These are phyloP conservation scores for Nasonia giraulti DNA, from an alignment of 1,140 invertebrate genomes.

Conservation along the genomic window DNA sequence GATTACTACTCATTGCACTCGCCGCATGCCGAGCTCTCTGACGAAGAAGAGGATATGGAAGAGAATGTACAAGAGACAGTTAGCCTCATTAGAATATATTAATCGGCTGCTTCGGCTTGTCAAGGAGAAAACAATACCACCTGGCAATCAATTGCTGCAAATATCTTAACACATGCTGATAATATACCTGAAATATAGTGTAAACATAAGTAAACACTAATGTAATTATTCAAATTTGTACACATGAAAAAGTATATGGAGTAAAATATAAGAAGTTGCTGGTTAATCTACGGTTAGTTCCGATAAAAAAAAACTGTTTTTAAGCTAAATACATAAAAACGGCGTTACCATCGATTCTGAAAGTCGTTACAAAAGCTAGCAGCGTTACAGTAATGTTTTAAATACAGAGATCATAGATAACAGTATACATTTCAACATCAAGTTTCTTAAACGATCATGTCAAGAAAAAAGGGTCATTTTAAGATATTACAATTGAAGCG, in stretches of 20 bases:
- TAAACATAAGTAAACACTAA: conserved; percentile 38
- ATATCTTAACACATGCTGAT: conserved; percentile 34
- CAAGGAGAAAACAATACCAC: conserved; percentile 20
- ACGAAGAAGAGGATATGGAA: conserved; percentile 44
- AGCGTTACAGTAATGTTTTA: conserved; percentile 42
- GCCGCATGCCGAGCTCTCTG: conserved; percentile 37
- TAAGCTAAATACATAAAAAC: conserved; percentile 33
- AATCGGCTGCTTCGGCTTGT: conserved; percentile 18
- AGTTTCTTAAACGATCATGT: conserved; percentile 46
- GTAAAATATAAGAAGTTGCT: conserved; percentile 43
- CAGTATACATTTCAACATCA: conserved; percentile 35
- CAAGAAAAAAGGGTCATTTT: conserved; percentile 33
- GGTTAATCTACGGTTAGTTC: conserved; percentile 29
- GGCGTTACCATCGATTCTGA: conserved; percentile 24
- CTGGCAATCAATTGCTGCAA: conserved; percentile 22
- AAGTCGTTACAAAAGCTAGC: conserved; percentile 42
- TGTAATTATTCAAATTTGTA: conserved; percentile 50
- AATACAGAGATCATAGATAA: conserved; percentile 40
- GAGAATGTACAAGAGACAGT: conserved; percentile 42
- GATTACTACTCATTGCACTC: conserved; percentile 38
- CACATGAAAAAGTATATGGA: conserved; percentile 32
- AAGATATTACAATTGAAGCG: conserved; percentile 20
- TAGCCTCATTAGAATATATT: conserved; percentile 46
- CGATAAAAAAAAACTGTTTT: conserved; percentile 35
- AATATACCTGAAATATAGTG: conserved; percentile 42